phyloP scores from a whole-genome alignment of 2,797 vertebrate genomes.

The Microhierax caerulescens region DNA sequence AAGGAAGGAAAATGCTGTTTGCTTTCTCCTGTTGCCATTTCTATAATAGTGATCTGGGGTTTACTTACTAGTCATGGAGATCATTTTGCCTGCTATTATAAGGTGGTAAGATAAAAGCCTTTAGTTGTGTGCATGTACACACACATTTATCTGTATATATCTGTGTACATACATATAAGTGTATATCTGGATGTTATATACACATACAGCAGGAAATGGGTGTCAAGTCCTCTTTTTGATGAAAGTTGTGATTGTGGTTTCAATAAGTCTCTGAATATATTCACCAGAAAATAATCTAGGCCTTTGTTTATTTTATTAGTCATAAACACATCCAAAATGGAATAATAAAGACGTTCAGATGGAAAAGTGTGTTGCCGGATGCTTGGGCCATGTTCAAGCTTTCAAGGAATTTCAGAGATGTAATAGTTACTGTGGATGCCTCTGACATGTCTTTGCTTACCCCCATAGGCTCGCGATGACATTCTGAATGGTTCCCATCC shows the following conservation, averaged over 20 bases:
- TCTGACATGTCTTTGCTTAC: neutral
- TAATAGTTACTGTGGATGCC: neutral
- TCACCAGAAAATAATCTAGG: neutral
- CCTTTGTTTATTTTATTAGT: neutral
- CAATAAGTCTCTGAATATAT: neutral
- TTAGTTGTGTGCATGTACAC: fast-evolving
- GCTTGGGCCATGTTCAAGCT: neutral
- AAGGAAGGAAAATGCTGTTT: neutral
- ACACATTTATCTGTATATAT: fast-evolving
- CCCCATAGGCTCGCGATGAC: slow-evolving; percentile 90
- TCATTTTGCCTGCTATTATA: neutral
- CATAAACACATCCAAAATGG: neutral
- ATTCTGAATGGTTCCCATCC: slow-evolving; percentile 98
- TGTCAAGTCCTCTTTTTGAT: neutral
- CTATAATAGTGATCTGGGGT: neutral
- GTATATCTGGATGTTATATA: neutral
- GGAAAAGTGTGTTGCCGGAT: neutral
- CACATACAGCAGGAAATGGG: fast-evolving
- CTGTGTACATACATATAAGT: neutral
- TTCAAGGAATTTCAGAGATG: neutral
- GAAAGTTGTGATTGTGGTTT: neutral
- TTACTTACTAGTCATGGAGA: neutral
- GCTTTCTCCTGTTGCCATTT: neutral
- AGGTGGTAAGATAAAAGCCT: neutral
- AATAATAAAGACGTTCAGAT: neutral